phyloP scores from a whole-genome alignment of 2,888 invertebrate genomes.

The Trissoscelio sp. region DNA sequence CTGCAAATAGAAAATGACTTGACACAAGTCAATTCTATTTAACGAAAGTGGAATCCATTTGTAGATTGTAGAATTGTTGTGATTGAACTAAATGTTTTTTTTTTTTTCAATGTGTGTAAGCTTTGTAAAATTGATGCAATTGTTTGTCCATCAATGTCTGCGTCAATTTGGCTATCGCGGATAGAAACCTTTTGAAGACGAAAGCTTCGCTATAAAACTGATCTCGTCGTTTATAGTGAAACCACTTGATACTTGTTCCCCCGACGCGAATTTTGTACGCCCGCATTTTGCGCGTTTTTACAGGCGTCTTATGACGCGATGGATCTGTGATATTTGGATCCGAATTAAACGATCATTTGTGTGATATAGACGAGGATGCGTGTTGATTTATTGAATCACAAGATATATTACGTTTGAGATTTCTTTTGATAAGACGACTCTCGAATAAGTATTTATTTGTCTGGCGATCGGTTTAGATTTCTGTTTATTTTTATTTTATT shows the following conservation, averaged over 20 bases:
- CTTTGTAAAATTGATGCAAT: background rate
- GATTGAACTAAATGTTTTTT: too few relatives aligned
- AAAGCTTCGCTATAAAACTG: slow-evolving; percentile 16
- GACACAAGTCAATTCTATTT: too few relatives aligned
- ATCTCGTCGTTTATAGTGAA: slow-evolving; percentile 33
- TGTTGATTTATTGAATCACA: slow-evolving; percentile 15
- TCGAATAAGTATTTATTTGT: background rate
- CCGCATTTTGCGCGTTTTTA: slow-evolving; percentile 31
- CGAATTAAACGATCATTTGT: slow-evolving; percentile 63
- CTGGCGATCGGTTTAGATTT: too few relatives aligned
- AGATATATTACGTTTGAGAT: slow-evolving; percentile 28
- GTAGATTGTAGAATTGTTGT: too few relatives aligned
- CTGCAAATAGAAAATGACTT: too few relatives aligned
- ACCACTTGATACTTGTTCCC: slow-evolving; percentile 12
- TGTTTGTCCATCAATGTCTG: background rate
- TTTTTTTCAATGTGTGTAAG: too few relatives aligned
- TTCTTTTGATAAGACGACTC: background rate
- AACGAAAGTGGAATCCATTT: too few relatives aligned
- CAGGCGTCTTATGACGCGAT: slow-evolving; percentile 8
- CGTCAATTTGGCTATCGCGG: background rate
- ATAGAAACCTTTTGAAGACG: slow-evolving; percentile 6
- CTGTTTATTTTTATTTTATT: too few relatives aligned
- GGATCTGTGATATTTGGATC: slow-evolving; percentile 68
- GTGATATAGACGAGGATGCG: slow-evolving; percentile 53
- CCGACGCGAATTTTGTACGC: slow-evolving; percentile 25